Evolutionary conservation across 2,888 invertebrate species (phyloP).

Genomic region (Leptinotarsa haldemani): DNA sequence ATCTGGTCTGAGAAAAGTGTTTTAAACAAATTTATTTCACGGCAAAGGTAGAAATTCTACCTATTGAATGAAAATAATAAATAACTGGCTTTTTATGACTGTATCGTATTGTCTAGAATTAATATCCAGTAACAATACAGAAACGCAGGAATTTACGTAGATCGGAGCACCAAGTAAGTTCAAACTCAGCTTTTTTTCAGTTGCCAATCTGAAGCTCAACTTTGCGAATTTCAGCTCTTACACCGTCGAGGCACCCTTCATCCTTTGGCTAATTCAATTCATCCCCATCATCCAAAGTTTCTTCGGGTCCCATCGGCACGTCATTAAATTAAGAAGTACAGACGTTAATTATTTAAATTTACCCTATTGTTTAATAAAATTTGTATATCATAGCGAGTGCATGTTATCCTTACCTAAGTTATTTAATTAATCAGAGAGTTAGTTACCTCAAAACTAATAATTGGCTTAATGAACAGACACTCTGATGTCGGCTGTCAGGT

Average conservation of each 20-base stretch:
- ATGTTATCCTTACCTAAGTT: constrained; percentile 53
- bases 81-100: too few species aligned
- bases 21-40: too few species aligned
- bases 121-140: neutral
- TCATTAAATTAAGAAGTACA: constrained; percentile 37
- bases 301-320: constrained; percentile 27
- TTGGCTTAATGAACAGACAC: constrained; percentile 54
- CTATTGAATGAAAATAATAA: too few species aligned
- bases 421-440: constrained; percentile 53
- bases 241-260: neutral
- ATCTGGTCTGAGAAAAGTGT: too few species aligned
- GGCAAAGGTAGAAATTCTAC: too few species aligned
- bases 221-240: neutral
- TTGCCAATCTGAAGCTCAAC: neutral
- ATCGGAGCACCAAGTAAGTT: neutral
- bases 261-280: constrained; percentile 25
- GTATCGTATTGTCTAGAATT: too few species aligned
- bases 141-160: neutral
- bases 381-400: constrained; percentile 46
- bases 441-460: constrained; percentile 55
- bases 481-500: constrained; percentile 49
- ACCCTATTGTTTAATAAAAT: constrained; percentile 41
- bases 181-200: neutral
- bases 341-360: constrained; percentile 40
- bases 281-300: constrained; percentile 23